A percentile compares a stretch with the other conserved stretches of the same genome.
Evolutionary conservation across 2,797 vertebrate species (phyloP).

Genomic region (Artibeus lituratus): DNA sequence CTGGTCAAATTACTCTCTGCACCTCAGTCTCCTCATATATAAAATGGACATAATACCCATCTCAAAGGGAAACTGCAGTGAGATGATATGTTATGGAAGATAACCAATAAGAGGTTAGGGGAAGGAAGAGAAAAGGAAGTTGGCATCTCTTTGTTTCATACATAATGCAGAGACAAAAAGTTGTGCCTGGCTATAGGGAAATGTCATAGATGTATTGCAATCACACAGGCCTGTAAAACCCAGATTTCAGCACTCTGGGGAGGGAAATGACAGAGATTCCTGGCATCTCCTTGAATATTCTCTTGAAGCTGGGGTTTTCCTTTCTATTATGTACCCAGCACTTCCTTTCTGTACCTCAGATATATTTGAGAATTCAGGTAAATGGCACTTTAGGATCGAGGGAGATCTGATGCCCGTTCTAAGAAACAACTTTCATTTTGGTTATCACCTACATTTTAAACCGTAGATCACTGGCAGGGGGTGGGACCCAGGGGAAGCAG

Average conservation of each 20-base stretch:
- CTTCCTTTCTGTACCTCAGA: background rate
- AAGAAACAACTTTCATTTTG: background rate
- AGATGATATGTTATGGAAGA: background rate
- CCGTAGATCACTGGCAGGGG: background rate
- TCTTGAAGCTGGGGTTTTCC: slow-evolving; percentile 18
- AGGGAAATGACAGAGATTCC: background rate
- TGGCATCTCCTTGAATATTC: slow-evolving; percentile 17
- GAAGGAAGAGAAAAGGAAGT: background rate
- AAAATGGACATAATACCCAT: background rate
- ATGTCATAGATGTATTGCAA: background rate
- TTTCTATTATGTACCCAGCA: background rate
- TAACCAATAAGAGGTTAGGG: background rate
- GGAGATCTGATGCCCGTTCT: background rate
- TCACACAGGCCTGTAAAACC: background rate
- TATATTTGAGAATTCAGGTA: background rate
- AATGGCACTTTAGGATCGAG: background rate
- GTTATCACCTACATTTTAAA: background rate
- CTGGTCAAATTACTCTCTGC: background rate
- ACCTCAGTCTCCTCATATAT: background rate
- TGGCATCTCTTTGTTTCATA: background rate
- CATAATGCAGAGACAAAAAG: background rate
- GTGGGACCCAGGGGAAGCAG: background rate
- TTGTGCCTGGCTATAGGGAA: background rate
- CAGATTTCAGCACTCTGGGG: slow-evolving; percentile 14
- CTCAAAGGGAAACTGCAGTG: background rate